These are phyloP conservation scores for Diprion similis DNA, from an alignment of 1,140 invertebrate species.

Conservation along the genomic window DNA sequence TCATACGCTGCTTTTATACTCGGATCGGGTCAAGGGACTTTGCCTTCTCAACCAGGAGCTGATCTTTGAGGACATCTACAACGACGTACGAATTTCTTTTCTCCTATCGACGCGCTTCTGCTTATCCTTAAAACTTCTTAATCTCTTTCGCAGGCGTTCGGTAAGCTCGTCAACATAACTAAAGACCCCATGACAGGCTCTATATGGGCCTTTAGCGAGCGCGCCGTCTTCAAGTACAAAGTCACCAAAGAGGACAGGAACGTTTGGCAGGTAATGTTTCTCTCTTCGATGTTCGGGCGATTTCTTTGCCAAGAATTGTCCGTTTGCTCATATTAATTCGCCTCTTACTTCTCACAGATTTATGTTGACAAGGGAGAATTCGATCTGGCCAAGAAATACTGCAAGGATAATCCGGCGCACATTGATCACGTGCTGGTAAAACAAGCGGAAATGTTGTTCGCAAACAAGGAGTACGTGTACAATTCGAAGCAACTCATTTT, in stretches of 20 bases:
- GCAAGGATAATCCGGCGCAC: constrained; percentile 77
- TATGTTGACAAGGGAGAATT: constrained; percentile 89
- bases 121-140: not conserved
- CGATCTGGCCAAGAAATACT: constrained; percentile 84
- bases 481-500: constrained; percentile 4
- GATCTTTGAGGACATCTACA: constrained; percentile 86
- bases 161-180: constrained; percentile 80
- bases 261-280: constrained; percentile 73
- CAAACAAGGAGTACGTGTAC: constrained; percentile 71
- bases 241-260: constrained; percentile 86
- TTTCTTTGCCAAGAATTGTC: not conserved
- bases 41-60: constrained; percentile 87
- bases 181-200: constrained; percentile 80
- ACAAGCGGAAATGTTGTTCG: constrained; percentile 89
- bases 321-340: constrained; percentile 9
- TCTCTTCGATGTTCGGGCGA: constrained; percentile 15
- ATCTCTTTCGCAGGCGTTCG: constrained; percentile 71
- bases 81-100: constrained; percentile 61
- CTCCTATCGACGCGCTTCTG: constrained; percentile 2
- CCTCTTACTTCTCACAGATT: constrained; percentile 62
- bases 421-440: constrained; percentile 86
- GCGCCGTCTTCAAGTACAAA: constrained; percentile 86
- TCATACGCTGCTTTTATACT: constrained; percentile 86
- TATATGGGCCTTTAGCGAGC: constrained; percentile 87
- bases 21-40: constrained; percentile 83